Evolutionary conservation across 2,113 vertebrate species (phyloP).

Genomic region (Urocitellus parryii): DNA sequence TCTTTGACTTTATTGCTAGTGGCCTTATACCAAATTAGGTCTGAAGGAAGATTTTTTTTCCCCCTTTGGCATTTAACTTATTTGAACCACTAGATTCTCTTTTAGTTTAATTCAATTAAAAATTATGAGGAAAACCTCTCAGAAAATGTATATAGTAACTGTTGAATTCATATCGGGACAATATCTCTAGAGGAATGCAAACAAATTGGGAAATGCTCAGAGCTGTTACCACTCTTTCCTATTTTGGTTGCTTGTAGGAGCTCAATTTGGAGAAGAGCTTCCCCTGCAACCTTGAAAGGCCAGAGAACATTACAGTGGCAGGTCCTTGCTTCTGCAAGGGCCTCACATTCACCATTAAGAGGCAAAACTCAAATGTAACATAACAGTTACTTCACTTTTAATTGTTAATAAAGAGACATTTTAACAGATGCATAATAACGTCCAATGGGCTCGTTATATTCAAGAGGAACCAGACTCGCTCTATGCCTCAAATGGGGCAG

Average conservation of each 20-base stretch:
- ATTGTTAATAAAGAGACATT: constrained; percentile 49
- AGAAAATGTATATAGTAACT: neutral
- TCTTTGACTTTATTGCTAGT: neutral
- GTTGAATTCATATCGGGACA: neutral
- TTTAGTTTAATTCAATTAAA: neutral
- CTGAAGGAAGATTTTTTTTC: neutral
- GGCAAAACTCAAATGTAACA: constrained; percentile 14
- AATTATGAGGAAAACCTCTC: neutral
- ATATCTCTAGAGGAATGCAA: neutral
- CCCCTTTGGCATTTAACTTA: neutral
- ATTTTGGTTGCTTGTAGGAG: neutral
- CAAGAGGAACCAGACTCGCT: constrained; percentile 56
- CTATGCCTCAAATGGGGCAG: neutral
- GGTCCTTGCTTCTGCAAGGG: neutral
- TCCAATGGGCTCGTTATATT: constrained; percentile 23
- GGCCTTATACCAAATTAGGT: neutral
- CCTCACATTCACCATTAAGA: neutral
- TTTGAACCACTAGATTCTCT: neutral
- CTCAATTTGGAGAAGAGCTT: fast-evolving
- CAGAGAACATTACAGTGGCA: neutral
- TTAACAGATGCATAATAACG: constrained; percentile 55
- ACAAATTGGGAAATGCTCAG: neutral
- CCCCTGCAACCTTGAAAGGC: neutral
- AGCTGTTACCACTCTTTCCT: neutral
- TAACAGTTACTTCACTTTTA: constrained; percentile 43